These are phyloP conservation scores for Dryobotodes eremita DNA, from an alignment of 2,888 invertebrate species.

Conservation along the genomic window DNA sequence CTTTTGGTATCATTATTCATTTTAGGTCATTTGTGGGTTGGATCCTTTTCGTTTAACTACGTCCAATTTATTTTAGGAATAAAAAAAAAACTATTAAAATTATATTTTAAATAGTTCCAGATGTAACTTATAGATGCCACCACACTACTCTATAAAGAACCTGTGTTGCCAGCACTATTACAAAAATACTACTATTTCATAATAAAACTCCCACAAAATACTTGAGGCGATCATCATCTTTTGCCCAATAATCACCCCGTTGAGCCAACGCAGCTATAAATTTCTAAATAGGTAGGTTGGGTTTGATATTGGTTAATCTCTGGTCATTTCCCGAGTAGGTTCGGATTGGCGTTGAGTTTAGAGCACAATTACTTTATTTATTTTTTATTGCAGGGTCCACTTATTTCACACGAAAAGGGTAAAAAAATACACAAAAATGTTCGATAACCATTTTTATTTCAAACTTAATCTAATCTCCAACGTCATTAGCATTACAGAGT, in stretches of 20 bases:
- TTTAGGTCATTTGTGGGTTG: too few relatives aligned
- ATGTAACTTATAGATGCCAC: constrained; percentile 28
- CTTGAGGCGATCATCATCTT: background rate
- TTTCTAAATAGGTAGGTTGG: background rate
- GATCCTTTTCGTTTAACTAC: too few relatives aligned
- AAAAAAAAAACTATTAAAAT: background rate
- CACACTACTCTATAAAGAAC: background rate
- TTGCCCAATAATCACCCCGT: background rate
- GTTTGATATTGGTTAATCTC: background rate
- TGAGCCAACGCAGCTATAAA: background rate
- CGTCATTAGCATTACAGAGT: constrained; percentile 76
- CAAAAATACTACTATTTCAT: constrained; percentile 24
- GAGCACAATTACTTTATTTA: background rate
- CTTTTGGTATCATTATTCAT: too few relatives aligned
- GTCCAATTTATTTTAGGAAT: background rate
- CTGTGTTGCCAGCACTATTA: background rate
- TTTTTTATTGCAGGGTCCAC: background rate
- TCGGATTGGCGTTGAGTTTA: background rate
- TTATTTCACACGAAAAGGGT: background rate
- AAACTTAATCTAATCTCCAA: constrained; percentile 87
- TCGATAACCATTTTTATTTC: constrained; percentile 87
- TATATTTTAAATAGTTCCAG: background rate
- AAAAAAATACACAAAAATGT: constrained; percentile 67
- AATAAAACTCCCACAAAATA: background rate
- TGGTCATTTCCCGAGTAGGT: background rate